Percentiles rank a stretch among this genome's conserved stretches.
phyloP scores from a whole-genome alignment of 2,113 vertebrate species.

The Prochilodus magdalenae region DNA sequence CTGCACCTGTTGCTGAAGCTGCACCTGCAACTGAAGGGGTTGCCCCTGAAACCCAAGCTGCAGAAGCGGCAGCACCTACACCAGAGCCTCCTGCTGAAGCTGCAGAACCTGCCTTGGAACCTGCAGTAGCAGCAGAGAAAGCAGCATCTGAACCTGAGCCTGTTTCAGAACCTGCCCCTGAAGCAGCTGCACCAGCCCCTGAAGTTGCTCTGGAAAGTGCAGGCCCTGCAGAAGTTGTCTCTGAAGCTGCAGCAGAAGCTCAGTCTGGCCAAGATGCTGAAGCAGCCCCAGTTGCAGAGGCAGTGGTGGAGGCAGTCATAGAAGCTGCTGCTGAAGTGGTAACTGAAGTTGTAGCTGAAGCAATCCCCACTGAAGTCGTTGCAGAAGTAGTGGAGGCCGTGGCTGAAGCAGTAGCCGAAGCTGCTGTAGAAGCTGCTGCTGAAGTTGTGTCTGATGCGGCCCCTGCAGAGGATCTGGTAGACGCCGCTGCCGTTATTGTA shows the following conservation, averaged over 20 bases:
- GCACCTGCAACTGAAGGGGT: slow-evolving; percentile 14
- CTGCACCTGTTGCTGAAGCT: slow-evolving; percentile 5
- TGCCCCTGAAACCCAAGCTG: slow-evolving; percentile 20
- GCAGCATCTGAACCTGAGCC: not conserved
- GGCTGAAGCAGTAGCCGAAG: slow-evolving; percentile 54
- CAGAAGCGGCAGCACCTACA: not conserved
- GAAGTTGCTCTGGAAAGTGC: not conserved
- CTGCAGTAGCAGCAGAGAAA: not conserved
- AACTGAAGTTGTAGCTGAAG: slow-evolving; percentile 46
- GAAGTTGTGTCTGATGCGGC: slow-evolving; percentile 19
- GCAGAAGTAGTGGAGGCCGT: slow-evolving; percentile 60
- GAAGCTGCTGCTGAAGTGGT: slow-evolving; percentile 33
- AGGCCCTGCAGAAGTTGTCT: not conserved
- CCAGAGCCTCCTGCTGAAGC: slow-evolving; percentile 2
- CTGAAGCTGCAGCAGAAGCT: not conserved
- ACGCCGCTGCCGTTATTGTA: slow-evolving; percentile 14
- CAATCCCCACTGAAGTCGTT: slow-evolving; percentile 12
- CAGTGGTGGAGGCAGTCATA: slow-evolving; percentile 42
- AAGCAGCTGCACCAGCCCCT: not conserved
- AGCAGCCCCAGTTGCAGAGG: slow-evolving; percentile 12
- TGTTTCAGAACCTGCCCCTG: not conserved
- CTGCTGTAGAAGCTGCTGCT: slow-evolving; percentile 3
- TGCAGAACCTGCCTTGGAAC: not conserved
- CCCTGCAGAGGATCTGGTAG: slow-evolving; percentile 56
- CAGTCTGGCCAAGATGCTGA: slow-evolving; percentile 12